These are phyloP conservation scores for Orthosia cruda DNA, from an alignment of 2,888 invertebrate species.

Conservation along the genomic window DNA sequence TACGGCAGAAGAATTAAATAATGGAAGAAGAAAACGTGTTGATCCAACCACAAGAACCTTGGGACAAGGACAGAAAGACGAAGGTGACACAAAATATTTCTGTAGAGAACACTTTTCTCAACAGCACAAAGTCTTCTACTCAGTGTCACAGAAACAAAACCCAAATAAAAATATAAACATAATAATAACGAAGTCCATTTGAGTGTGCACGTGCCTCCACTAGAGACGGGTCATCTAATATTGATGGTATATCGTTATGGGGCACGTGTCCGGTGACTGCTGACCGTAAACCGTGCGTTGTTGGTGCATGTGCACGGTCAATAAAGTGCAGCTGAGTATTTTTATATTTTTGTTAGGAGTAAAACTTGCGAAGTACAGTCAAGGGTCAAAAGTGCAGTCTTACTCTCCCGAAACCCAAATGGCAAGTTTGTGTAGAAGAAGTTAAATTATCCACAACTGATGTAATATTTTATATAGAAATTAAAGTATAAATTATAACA, in stretches of 20 bases:
- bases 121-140: background rate
- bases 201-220: slow-evolving; percentile 60
- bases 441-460: too few species aligned
- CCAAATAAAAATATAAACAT: slow-evolving; percentile 24
- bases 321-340: slow-evolving; percentile 20
- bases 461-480: too few species aligned
- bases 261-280: slow-evolving; percentile 68
- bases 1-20: too few species aligned
- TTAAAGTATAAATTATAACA: too few species aligned
- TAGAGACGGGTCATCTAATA: slow-evolving; percentile 79
- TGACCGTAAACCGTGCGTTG: slow-evolving; percentile 57
- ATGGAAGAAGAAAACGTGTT: too few species aligned
- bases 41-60: too few species aligned
- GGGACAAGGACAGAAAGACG: too few species aligned
- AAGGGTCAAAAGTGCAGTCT: too few species aligned
- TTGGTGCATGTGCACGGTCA: slow-evolving; percentile 37
- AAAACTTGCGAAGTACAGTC: too few species aligned
- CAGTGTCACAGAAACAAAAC: background rate
- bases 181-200: slow-evolving; percentile 63
- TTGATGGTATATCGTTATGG: slow-evolving; percentile 77
- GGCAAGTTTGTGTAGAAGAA: background rate
- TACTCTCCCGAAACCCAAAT: too few species aligned
- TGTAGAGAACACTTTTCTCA: background rate
- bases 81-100: background rate
- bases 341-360: slow-evolving; percentile 5